These are phyloP conservation scores for Chitala chitala DNA, from an alignment of 2,113 vertebrate genomes.

Conservation along the genomic window DNA sequence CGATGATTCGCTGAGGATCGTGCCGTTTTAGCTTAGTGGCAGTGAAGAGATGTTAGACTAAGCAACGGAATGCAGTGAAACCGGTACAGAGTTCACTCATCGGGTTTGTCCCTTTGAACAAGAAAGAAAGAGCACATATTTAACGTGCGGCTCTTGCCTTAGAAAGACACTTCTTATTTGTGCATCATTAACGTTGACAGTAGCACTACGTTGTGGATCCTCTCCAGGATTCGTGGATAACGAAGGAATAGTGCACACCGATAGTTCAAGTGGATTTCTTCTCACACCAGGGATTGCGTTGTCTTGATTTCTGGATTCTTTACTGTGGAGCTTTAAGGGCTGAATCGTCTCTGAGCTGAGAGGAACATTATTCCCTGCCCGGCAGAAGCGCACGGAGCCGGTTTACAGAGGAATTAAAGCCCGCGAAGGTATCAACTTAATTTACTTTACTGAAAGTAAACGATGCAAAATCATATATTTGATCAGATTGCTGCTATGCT, in stretches of 20 bases:
- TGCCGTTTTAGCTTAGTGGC: constrained; percentile 23
- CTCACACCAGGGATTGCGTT: constrained; percentile 21
- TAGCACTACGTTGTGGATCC: constrained; percentile 9
- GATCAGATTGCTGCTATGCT: neutral
- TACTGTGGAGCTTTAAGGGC: constrained; percentile 29
- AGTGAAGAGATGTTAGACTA: constrained; percentile 14
- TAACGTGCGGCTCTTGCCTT: constrained; percentile 29
- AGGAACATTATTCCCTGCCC: constrained; percentile 48
- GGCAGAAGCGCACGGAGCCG: constrained; percentile 52
- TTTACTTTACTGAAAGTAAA: neutral
- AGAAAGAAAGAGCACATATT: constrained; percentile 30
- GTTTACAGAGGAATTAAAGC: constrained; percentile 46
- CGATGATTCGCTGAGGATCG: constrained; percentile 36
- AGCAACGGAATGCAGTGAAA: constrained; percentile 38
- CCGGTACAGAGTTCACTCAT: constrained; percentile 40
- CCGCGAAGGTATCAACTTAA: constrained; percentile 58
- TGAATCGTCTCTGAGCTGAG: constrained; percentile 44
- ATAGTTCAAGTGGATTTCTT: constrained; percentile 41
- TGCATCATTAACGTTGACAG: constrained; percentile 20
- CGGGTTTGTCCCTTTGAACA: constrained; percentile 19
- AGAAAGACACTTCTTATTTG: constrained; percentile 10
- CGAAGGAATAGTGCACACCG: constrained; percentile 42
- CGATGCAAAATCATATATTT: neutral
- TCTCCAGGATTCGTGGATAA: constrained; percentile 24
- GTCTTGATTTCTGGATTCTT: constrained; percentile 46